Percentiles rank a stretch among this genome's conserved stretches.
phyloP scores from a whole-genome alignment of 2,797 vertebrate genomes.

The Okamejei kenojei region DNA sequence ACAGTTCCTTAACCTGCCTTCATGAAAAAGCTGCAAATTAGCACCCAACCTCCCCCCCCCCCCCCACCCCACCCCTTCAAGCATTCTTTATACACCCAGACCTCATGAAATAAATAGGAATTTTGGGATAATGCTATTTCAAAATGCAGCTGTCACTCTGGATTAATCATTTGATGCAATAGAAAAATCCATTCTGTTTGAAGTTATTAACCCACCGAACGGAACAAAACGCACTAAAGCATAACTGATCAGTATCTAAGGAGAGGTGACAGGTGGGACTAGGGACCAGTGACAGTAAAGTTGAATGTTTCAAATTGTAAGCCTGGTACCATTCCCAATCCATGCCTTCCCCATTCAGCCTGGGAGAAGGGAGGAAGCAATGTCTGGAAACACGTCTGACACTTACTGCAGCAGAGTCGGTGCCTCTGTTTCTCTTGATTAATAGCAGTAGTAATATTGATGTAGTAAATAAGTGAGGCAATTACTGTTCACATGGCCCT shows the following conservation, averaged over 20 bases:
- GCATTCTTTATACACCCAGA: not conserved
- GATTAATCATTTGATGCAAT: not conserved
- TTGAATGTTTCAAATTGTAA: not conserved
- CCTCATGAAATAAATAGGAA: conserved; percentile 1
- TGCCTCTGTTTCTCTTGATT: not conserved
- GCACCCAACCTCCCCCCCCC: not conserved
- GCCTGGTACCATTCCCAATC: too few relatives aligned
- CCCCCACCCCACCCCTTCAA: not conserved
- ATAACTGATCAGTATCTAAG: not conserved
- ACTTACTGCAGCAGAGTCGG: not conserved
- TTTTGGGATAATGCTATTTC: not conserved
- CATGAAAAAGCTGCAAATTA: not conserved
- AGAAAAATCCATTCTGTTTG: not conserved
- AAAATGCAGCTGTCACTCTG: too few relatives aligned
- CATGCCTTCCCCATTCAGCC: not conserved
- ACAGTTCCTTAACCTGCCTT: not conserved
- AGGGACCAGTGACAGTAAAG: not conserved
- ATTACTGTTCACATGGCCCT: not conserved
- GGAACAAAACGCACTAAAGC: not conserved
- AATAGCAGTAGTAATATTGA: not conserved
- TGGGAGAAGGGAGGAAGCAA: not conserved
- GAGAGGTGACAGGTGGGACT: not conserved
- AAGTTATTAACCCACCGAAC: not conserved
- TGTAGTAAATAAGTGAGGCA: not conserved
- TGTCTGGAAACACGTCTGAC: not conserved